Percentiles rank a stretch among this genome's conserved stretches.
Evolutionary conservation across 37 sponge, comb jelly and placozoan species (phyloP).

Genomic region (Bolinopsis microptera): DNA sequence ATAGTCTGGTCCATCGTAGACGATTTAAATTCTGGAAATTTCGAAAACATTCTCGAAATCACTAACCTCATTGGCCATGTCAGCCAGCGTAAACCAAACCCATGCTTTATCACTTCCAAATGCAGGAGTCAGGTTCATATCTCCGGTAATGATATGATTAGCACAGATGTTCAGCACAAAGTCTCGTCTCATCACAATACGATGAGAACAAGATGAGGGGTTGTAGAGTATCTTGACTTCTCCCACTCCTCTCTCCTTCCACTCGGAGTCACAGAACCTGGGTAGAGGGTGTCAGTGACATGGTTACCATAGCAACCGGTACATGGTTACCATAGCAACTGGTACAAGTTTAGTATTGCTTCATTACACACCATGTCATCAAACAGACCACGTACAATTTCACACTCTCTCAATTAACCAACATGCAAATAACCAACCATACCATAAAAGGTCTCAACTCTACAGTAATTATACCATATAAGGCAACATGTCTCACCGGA

Average conservation of each 20-base stretch:
- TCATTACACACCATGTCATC: too few species aligned
- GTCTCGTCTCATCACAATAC: conserved; percentile 89
- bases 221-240: conserved; percentile 80
- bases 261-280: conserved; percentile 67
- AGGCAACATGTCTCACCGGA: conserved; percentile 70
- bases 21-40: too few species aligned
- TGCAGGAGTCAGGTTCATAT: conserved; percentile 73
- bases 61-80: conserved; percentile 75
- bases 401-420: too few species aligned
- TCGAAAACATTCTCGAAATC: background rate
- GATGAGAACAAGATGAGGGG: conserved; percentile 68
- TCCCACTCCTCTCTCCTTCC: conserved; percentile 91
- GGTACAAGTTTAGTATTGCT: too few species aligned
- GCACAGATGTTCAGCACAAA: conserved; percentile 88
- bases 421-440: too few species aligned
- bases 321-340: too few species aligned
- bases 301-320: background rate
- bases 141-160: conserved; percentile 80
- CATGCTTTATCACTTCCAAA: conserved; percentile 69
- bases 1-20: too few species aligned
- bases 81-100: conserved; percentile 82
- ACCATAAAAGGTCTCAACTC: background rate
- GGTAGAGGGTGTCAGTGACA: background rate
- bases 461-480: background rate
- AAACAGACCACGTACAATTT: too few species aligned